A percentile compares a stretch with the other conserved stretches of the same genome.
Evolutionary conservation across 2,113 vertebrate genomes (phyloP).

Genomic region (Strigops habroptila): DNA sequence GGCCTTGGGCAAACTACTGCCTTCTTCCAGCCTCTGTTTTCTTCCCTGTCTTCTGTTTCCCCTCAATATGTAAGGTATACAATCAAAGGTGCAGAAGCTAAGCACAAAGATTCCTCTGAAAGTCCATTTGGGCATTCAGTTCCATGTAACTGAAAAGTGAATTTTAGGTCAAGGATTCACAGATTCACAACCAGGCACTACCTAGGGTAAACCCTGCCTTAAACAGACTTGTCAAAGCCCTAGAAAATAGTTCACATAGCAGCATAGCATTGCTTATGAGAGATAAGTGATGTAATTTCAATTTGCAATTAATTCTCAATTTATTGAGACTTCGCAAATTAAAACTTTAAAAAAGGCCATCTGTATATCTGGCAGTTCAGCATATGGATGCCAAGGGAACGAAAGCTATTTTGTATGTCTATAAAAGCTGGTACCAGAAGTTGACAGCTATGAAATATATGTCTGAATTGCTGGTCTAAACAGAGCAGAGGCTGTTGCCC

Average conservation of each 20-base stretch:
- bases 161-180: background rate
- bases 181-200: background rate
- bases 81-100: background rate
- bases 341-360: background rate
- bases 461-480: background rate
- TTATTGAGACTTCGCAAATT: background rate
- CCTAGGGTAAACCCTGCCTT: background rate
- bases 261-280: background rate
- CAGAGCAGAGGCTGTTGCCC: background rate
- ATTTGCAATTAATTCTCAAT: background rate
- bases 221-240: background rate
- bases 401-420: background rate
- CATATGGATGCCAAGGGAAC: background rate
- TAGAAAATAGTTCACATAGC: background rate
- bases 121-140: background rate
- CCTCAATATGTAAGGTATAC: background rate
- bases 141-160: background rate
- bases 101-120: background rate
- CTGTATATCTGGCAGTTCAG: background rate
- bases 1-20: background rate
- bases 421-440: background rate
- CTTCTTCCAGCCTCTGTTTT: background rate
- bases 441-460: background rate
- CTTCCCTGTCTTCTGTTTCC: background rate
- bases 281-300: background rate